Evolutionary conservation across 1,140 invertebrate genomes (phyloP).

Genomic region (Coptotermes formosanus): DNA sequence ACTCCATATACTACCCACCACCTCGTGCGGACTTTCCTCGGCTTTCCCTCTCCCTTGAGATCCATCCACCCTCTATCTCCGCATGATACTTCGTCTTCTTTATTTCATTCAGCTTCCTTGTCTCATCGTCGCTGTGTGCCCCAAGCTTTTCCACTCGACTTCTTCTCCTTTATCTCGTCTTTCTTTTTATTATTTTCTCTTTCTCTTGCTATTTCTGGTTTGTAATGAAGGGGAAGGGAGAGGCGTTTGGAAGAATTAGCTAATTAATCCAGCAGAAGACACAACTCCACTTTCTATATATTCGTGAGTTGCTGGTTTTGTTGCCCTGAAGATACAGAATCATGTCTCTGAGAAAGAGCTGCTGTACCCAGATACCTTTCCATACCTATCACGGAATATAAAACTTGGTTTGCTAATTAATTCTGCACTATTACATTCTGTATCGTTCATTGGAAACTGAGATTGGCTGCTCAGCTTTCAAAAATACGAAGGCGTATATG

Average conservation of each 20-base stretch:
- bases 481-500: too few species aligned
- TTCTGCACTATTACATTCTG: not conserved
- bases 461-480: too few species aligned
- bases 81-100: constrained; percentile 6
- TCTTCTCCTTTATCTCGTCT: not conserved
- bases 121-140: not conserved
- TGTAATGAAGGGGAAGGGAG: not conserved
- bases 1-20: not conserved
- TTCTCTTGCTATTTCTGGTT: not conserved
- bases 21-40: constrained; percentile 2
- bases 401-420: not conserved
- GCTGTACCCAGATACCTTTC: not conserved
- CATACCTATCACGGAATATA: not conserved
- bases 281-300: not conserved
- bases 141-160: constrained; percentile 4
- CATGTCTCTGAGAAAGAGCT: not conserved
- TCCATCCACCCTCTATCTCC: not conserved
- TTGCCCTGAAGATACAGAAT: not conserved
- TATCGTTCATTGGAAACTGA: too few species aligned
- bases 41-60: not conserved
- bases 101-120: not conserved
- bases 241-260: constrained; percentile 13
- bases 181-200: not conserved
- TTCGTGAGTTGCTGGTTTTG: not conserved
- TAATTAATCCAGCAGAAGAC: not conserved